phyloP scores from a whole-genome alignment of 1,140 invertebrate genomes.

The Antheraea pernyi region DNA sequence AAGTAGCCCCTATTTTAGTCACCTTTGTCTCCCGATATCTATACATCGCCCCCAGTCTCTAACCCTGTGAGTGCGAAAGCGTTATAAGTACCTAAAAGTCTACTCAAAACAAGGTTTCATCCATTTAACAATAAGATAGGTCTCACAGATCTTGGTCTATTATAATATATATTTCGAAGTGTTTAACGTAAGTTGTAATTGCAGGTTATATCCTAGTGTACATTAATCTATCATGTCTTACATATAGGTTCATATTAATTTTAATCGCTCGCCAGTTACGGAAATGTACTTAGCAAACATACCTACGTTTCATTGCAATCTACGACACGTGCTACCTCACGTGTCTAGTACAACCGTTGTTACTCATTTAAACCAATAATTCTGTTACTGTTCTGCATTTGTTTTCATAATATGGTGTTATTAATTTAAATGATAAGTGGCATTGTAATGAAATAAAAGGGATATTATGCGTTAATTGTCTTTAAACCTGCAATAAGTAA shows the following conservation, averaged over 20 bases:
- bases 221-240: neutral
- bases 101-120: too few relatives aligned
- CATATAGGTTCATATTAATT: neutral
- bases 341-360: neutral
- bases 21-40: too few relatives aligned
- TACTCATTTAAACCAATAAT: neutral
- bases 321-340: neutral
- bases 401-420: neutral
- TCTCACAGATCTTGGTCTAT: too few relatives aligned
- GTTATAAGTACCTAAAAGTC: too few relatives aligned
- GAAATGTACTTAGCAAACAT: conserved; percentile 3
- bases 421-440: neutral
- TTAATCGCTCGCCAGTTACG: neutral
- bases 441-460: neutral
- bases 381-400: neutral
- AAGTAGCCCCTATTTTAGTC: too few relatives aligned
- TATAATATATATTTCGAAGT: too few relatives aligned
- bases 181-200: too few relatives aligned
- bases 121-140: too few relatives aligned
- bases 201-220: neutral
- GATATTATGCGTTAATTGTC: neutral
- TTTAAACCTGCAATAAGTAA: neutral
- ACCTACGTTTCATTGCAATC: neutral
- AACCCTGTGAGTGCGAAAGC: too few relatives aligned
- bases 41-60: too few relatives aligned